Evolutionary conservation across 2,797 vertebrate species (phyloP).

Genomic region (Sebastes miniatus): DNA sequence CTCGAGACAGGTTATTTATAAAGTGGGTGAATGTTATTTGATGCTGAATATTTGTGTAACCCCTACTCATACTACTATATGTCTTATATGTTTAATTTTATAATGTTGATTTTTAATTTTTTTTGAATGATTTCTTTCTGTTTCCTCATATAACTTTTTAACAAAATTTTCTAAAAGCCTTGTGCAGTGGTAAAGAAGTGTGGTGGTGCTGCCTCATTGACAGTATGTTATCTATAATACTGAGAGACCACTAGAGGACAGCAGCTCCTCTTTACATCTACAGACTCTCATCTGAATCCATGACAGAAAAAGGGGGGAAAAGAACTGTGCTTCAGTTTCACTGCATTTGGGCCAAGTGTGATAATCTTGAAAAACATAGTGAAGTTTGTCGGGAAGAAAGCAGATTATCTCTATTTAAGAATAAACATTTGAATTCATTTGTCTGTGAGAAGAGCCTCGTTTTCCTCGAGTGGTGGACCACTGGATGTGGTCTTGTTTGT

Average conservation of each 20-base stretch:
- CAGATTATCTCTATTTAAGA: not conserved
- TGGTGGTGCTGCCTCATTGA: not conserved
- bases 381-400: not conserved
- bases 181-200: not conserved
- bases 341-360: not conserved
- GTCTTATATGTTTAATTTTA: not conserved
- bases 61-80: accelerated
- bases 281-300: not conserved
- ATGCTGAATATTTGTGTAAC: not conserved
- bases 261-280: constrained; percentile 7
- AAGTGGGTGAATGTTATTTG: not conserved
- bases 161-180: not conserved
- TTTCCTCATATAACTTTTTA: not conserved
- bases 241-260: constrained; percentile 52
- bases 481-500: not conserved
- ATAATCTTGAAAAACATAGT: not conserved
- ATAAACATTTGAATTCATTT: not conserved
- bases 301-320: not conserved
- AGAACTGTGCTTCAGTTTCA: not conserved
- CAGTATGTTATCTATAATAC: not conserved
- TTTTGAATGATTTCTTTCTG: not conserved
- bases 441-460: not conserved
- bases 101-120: too few relatives aligned
- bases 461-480: not conserved
- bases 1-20: not conserved